phyloP scores from a whole-genome alignment of 64 coral and sea anemone genomes.

The Pocillopora damicornis region DNA sequence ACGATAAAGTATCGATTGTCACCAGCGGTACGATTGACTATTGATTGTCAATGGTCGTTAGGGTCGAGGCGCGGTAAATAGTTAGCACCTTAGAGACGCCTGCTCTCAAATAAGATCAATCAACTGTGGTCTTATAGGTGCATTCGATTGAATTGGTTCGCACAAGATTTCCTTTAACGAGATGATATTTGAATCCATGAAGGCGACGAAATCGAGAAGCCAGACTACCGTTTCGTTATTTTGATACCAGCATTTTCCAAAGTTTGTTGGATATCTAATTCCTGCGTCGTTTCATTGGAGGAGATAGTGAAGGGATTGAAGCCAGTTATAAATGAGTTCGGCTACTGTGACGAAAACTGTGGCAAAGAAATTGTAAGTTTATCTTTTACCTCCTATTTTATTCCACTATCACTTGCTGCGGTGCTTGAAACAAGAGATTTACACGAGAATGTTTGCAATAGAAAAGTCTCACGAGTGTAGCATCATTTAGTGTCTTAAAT shows the following conservation, averaged over 20 bases:
- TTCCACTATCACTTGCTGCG: background rate
- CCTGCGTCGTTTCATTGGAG: background rate
- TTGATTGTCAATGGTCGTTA: constrained; percentile 7
- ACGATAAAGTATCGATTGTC: constrained; percentile 20
- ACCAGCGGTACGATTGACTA: background rate
- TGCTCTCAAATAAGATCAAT: background rate
- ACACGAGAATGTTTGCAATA: background rate
- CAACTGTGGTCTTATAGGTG: background rate
- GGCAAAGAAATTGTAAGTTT: constrained; percentile 83
- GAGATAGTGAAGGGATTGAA: background rate
- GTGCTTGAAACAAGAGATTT: background rate
- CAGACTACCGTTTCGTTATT: background rate
- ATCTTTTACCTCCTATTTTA: background rate
- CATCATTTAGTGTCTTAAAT: background rate
- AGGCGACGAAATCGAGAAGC: constrained; percentile 1
- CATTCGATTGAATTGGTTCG: background rate
- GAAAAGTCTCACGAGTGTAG: background rate
- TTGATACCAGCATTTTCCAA: background rate
- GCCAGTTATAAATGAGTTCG: constrained; percentile 49
- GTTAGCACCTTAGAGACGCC: constrained; percentile 26
- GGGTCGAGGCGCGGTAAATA: constrained; percentile 7
- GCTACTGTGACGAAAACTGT: constrained; percentile 58
- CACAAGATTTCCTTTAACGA: too few relatives aligned
- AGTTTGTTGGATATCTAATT: background rate
- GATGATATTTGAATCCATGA: background rate